These are phyloP conservation scores for Hydriomena furcata DNA, from an alignment of 2,888 invertebrate genomes.

Conservation along the genomic window DNA sequence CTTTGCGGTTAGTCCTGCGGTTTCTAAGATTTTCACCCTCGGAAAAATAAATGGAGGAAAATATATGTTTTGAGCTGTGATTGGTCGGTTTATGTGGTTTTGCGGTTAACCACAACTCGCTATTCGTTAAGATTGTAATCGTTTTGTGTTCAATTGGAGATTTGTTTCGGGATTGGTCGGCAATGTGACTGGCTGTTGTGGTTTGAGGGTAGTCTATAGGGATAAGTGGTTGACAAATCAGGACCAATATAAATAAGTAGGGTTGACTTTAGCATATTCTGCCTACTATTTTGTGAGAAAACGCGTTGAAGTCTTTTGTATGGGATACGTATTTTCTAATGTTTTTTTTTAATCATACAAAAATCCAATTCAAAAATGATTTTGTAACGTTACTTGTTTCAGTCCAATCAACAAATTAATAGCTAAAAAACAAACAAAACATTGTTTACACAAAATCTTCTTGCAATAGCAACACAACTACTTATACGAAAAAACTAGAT, in stretches of 20 bases:
- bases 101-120: slow-evolving; percentile 80
- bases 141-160: slow-evolving; percentile 59
- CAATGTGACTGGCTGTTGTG: slow-evolving; percentile 32
- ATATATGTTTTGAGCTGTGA: slow-evolving; percentile 66
- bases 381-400: neutral
- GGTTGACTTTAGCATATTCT: slow-evolving; percentile 7
- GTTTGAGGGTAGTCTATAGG: slow-evolving; percentile 29
- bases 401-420: no score
- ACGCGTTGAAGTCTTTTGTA: slow-evolving; percentile 31
- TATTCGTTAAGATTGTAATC: slow-evolving; percentile 81
- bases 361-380: neutral
- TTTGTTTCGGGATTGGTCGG: slow-evolving; percentile 65
- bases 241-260: slow-evolving; percentile 13
- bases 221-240: slow-evolving; percentile 27
- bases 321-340: neutral
- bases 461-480: neutral
- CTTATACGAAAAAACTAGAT: neutral
- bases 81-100: slow-evolving; percentile 71
- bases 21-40: slow-evolving; percentile 83
- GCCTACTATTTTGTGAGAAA: slow-evolving; percentile 14
- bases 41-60: slow-evolving; percentile 80
- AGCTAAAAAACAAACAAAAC: neutral
- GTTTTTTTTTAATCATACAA: neutral
- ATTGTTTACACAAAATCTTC: neutral
- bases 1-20: slow-evolving; percentile 84